Base-by-base conservation (phyloP, 2,113 vertebrate species). In the Cnemophilus loriae region DNA sequence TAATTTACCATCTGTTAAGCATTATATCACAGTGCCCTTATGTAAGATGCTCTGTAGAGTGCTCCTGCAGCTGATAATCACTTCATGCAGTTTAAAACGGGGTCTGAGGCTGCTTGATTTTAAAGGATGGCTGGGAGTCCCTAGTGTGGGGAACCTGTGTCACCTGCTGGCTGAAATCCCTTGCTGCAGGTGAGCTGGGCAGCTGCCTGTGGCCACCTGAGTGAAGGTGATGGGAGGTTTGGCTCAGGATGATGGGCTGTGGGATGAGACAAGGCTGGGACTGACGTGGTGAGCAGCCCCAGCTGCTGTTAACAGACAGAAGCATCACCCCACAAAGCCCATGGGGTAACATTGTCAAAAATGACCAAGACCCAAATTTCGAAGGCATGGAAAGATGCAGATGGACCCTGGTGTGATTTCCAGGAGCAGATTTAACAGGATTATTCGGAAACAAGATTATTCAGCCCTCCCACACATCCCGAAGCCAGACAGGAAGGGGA, bases 1-100 rank as follows among this genome's bases (percentile, higher is more conserved):
- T 77, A 89, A 92, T 93, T 96, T 90, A n/a, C 96, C 96, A 93
- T 95, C 97, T 95, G 95, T 76, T 79, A 16, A 33, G 87, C 80
- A 80, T 80, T 94, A 37, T 33, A 78, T 39, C 65, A 6, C 0
- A 37, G 64, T 80, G 86, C 79, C 80, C 56, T 96, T 95, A 87
- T 28, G 75, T 91, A 95, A 95, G 91, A 77, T 64, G 80, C 69
- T 95, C 88, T 65, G 1, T 11, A n/a, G 20, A 67, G 70, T 3
- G 2, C 73, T 55, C 60, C 89, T n/a, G 67, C 73, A 28, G 41
- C 86, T 78, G 68, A 16, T 88, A 75, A 93, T 81, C 20, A 0
- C 80, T 93, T 82, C 6, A 2, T 69, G 21, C 20, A 0, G 59
- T 44, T 87, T 32, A 16, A 83, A 93, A 24, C 0, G 1, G 23